Evolutionary conservation across 2,888 invertebrate species (phyloP).

Genomic region (Caenorhabditis imperialis): DNA sequence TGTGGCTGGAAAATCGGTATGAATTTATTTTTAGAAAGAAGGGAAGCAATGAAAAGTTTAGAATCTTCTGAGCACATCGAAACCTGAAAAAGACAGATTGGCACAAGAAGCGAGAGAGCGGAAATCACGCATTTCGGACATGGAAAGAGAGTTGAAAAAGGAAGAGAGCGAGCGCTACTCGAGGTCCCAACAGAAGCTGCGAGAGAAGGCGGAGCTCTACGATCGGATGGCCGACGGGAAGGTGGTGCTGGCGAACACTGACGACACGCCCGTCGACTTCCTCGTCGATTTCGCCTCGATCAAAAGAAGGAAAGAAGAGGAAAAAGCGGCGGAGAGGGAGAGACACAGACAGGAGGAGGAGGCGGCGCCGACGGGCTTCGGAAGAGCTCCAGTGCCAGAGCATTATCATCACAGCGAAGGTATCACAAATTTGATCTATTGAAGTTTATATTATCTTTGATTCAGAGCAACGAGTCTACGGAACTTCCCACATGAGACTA

Average conservation of each 20-base stretch:
- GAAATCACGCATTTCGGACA: constrained; percentile 48
- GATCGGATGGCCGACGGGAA: constrained; percentile 66
- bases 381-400: constrained; percentile 57
- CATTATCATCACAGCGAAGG: constrained; percentile 68
- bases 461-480: constrained; percentile 69
- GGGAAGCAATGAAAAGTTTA: no score
- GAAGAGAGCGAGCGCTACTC: constrained; percentile 63
- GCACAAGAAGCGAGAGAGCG: constrained; percentile 36
- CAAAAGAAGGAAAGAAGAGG: constrained; percentile 57
- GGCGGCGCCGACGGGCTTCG: constrained; percentile 26
- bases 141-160: constrained; percentile 51
- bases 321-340: constrained; percentile 21
- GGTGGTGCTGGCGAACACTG: constrained; percentile 53
- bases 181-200: constrained; percentile 18
- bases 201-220: constrained; percentile 69
- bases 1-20: constrained; percentile 41
- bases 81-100: constrained; percentile 54
- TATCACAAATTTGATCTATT: neutral
- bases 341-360: constrained; percentile 28
- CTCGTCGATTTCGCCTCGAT: constrained; percentile 67
- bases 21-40: neutral
- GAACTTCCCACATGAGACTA: constrained; percentile 69
- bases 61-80: constrained; percentile 52
- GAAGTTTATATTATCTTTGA: neutral
- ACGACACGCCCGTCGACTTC: constrained; percentile 66